A percentile compares a stretch with the other conserved stretches of the same genome.
These are phyloP conservation scores for Trachymyrmex cornetzi DNA, from an alignment of 1,140 invertebrate species.

Conservation along the genomic window DNA sequence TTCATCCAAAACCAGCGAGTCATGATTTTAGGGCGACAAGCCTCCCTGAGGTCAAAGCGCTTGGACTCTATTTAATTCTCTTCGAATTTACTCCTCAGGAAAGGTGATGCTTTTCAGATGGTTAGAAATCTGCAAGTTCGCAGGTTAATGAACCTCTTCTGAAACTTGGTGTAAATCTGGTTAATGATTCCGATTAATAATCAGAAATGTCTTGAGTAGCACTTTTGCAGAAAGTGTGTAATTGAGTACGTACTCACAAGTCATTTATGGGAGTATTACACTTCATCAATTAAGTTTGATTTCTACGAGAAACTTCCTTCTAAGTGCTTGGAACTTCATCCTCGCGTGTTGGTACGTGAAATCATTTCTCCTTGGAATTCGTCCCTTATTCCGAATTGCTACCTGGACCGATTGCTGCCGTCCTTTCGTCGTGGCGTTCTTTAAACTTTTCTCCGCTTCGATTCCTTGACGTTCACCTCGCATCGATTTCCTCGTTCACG, in stretches of 20 bases:
- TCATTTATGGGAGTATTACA: neutral
- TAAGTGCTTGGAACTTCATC: neutral
- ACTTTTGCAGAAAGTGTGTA: neutral
- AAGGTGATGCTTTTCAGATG: neutral
- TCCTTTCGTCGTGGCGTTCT: constrained; percentile 66
- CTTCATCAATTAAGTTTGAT: constrained; percentile 26
- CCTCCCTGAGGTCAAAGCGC: neutral
- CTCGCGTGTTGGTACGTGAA: constrained; percentile 19
- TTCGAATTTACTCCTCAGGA: neutral
- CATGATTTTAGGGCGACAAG: neutral
- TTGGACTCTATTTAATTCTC: neutral
- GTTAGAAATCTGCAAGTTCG: neutral
- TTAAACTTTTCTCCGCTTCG: constrained; percentile 72
- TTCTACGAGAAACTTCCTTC: constrained; percentile 17
- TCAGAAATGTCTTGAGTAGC: constrained; percentile 9
- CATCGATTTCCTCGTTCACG: constrained; percentile 74
- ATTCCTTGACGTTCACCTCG: constrained; percentile 64
- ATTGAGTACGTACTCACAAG: neutral
- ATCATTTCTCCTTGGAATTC: constrained; percentile 60
- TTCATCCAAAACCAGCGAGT: constrained; percentile 7
- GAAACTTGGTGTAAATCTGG: neutral
- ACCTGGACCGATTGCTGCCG: constrained; percentile 48
- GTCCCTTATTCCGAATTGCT: constrained; percentile 48
- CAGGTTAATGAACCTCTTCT: neutral
- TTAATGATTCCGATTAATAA: constrained; percentile 35